Conservation (phyloP, 2,113 vertebrate genomes). For the Phylloscopus whistleri region DNA sequence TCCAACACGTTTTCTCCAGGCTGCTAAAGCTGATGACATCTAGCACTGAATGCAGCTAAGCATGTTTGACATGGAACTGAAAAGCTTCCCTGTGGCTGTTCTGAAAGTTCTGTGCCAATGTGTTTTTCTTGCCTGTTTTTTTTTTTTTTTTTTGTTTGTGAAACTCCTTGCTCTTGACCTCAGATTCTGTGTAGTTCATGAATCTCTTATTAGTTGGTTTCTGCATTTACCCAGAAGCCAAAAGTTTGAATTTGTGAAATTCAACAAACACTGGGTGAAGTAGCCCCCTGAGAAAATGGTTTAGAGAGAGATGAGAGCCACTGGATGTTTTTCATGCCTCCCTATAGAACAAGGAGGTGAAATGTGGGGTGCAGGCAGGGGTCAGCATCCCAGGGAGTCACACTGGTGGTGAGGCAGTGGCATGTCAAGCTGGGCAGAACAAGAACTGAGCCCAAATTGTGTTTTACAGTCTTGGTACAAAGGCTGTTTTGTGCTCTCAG, state of each 20-base stretch:
- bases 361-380: rapidly evolving
- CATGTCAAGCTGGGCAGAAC: neutral
- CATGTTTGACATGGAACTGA: neutral
- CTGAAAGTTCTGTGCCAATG: neutral
- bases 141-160: neutral
- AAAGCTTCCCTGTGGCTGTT: neutral
- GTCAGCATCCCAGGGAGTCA: neutral
- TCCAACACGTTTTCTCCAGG: neutral
- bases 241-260: neutral
- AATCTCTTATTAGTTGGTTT: neutral
- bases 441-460: neutral
- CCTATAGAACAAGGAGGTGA: neutral
- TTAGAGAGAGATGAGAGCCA: neutral
- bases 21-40: neutral
- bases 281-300: neutral
- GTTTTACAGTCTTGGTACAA: neutral
- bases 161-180: neutral
- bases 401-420: neutral
- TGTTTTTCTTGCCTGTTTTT: neutral
- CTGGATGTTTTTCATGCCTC: neutral
- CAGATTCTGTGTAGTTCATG: neutral
- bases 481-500: neutral
- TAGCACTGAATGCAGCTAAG: neutral
- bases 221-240: neutral
- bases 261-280: neutral